Base-by-base conservation (phyloP, 2,797 vertebrate species). In the Fistularia tabacaria region DNA sequence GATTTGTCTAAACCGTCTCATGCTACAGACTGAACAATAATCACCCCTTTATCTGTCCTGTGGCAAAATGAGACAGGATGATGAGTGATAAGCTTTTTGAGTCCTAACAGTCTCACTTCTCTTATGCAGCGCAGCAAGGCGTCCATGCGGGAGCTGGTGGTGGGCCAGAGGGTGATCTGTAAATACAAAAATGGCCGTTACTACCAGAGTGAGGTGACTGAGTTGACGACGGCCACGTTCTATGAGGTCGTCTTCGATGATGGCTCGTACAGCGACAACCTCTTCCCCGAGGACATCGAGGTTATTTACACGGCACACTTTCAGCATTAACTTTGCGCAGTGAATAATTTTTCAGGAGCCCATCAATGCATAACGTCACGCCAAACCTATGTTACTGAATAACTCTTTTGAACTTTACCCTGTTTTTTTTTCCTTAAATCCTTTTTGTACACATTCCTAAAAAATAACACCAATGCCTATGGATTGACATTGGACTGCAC, bases 191-290 rank as follows among this genome's bases (percentile, higher is more conserved):
- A 99, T 0, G 89, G 92, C n/a, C 95, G 97, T 9, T 99, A 97
- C 84, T 99, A 99, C 86, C 94, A 97, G 11, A 95, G 95, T 8
- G 96, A 99, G 54, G 92, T 99, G 79, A 79, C 92, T 69, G 94
- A 92, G 59, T 91, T 98, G 73, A 95, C 92, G 52, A 95, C 92
- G 0, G 95, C 95, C 77, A 98, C 93, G 13, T 99, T 98, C 89
- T 99, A 98, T 0, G 96, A 99, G 79, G 97, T 98, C 60, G 91
- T 95, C 73, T 98, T 99, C 0, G 96, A 98, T 41, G 97, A 99
- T n/a, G 97, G 96, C 25, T 99, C 97, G 48, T 99, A 95, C 90
- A 99, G 97, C 0, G 94, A 98, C 81, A 98, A 99, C 80, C 92
- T 99, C 41, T 95, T 97, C 66, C 97, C 97, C 1, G 96, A 98